Evolutionary conservation across 2,113 vertebrate genomes (phyloP), one percentile per base, ranked within the genome.

Genomic region (Miniopterus natalensis): DNA sequence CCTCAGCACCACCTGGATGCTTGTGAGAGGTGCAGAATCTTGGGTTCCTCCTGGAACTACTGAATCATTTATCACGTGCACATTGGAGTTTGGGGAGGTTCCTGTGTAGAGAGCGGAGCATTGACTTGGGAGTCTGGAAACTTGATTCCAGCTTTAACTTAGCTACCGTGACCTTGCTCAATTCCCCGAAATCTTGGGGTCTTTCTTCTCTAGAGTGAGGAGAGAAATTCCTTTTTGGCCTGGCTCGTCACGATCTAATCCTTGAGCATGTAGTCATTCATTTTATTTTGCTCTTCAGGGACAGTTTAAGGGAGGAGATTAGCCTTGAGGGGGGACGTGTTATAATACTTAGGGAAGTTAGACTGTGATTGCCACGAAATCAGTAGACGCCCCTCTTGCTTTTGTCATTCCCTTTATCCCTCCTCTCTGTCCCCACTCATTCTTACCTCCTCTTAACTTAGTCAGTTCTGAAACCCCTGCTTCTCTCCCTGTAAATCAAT

Each of bases 291-390:
- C 45, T 79, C 18, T 55, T 63, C 61, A 23, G 51, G 84, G 88
- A 42, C 55, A 81, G 42, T 78, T 78, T 88, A 31, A 31, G 2
- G 13, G 61, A 55, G 55, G 61, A n/a, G 55, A 47, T 84, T 90
- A 90, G 31, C 45, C 63, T 40, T 73, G 17, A 68, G 21, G n/a
- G 45, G 40, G 85, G 77, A 78, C 29, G 17, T 21, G 13, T 61
- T 81, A 17, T 45, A 42, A 85, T 85, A 71, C 87, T 57, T 23
- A 86, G 66, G 51, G 84, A 94, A 83, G 68, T 45, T 31, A 92
- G 31, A 29, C 5, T 45, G 0, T 71, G 70, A 40, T 11, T 55
- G 42, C 36, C 25, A 8, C 42, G 71, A 88, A 61, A 68, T 73
- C 53, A 36, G 14, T n/a, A 17, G 75, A 9, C 0, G 29, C 17